Base-by-base conservation (phyloP, 92 coral and sea anemone genomes). In the Montipora capitata region DNA sequence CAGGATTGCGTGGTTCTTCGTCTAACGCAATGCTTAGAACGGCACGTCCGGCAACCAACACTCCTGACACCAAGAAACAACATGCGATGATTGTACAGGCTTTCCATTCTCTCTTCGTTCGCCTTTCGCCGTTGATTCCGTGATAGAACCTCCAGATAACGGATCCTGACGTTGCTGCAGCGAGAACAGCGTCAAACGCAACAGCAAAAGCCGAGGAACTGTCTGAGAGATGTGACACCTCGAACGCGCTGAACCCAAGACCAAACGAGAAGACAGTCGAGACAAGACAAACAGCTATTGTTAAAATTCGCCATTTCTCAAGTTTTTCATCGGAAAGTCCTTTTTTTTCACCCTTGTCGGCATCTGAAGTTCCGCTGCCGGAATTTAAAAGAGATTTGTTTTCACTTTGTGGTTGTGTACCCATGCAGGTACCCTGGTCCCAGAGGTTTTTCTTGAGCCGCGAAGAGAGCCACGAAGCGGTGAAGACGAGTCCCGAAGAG, bases 121-220 rank as follows among this genome's bases (percentile, higher is more conserved):
- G 59, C n/a, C 89, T 91, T 2, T 80, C 82, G 62, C 70, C 84
- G 78, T 85, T 91, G 35, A 85, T 71, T 13, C 82, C 89, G 35
- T 76, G 80, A 75, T 74, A 89, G 67, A 92, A 94, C 56, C 92
- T 84, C 97, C 97, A 94, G 9, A 92, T 74, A 5, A 94, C 91
- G 82, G 93, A 67, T 12, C 41, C 90, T 4, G 97, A 94, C 4
- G 97, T 92, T 10, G 90, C 42, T n/a, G 88, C 61, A 3, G 95
- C 92, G 62, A 94, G 78, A 51, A 94, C 52, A 1, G 97, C 92
- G 65, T 94, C 97, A 48, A 93, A 70, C 18, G 95, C 95, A 65
- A 94, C 91, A 2, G 95, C 97, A 77, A 94, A 92, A 7, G 94
- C 95, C 4, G 95, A 95, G 2, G 97, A 87, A 58, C 97, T 94